Evolutionary conservation across 2,797 vertebrate genomes (phyloP).

Genomic region (Sphaeramia orbicularis): DNA sequence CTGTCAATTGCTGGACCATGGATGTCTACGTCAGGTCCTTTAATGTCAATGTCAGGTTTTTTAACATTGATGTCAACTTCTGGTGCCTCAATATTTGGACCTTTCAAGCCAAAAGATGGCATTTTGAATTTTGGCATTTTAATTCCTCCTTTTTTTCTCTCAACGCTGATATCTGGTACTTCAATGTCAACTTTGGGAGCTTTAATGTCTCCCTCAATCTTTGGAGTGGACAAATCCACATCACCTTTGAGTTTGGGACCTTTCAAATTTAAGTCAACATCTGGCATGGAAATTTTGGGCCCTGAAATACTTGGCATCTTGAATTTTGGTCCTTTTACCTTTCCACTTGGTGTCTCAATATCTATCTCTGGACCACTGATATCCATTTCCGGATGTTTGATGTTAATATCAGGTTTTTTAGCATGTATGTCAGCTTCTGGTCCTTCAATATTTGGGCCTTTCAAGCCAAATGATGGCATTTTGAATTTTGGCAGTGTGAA

Average conservation of each 20-base stretch:
- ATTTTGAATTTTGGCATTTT: background rate
- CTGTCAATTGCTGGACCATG: background rate
- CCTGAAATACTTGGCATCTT: conserved; percentile 69
- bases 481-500: conserved; percentile 46
- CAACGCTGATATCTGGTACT: background rate
- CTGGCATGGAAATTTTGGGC: conserved; percentile 27
- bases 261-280: conserved; percentile 39
- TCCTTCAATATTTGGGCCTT: conserved; percentile 21
- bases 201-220: conserved; percentile 10
- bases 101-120: background rate
- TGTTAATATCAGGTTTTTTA: conserved; percentile 14
- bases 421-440: conserved; percentile 34
- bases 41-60: background rate
- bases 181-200: no score
- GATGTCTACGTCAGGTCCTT: background rate
- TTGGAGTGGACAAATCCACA: conserved; percentile 26
- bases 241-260: conserved; percentile 73
- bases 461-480: conserved; percentile 37
- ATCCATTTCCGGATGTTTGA: conserved; percentile 2
- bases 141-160: background rate
- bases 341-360: conserved; percentile 49
- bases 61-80: background rate
- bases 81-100: background rate
- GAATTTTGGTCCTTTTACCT: conserved; percentile 81
- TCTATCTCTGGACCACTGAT: background rate